Evolutionary conservation across 2,888 invertebrate species (phyloP).

Genomic region (Nudaria mundana): DNA sequence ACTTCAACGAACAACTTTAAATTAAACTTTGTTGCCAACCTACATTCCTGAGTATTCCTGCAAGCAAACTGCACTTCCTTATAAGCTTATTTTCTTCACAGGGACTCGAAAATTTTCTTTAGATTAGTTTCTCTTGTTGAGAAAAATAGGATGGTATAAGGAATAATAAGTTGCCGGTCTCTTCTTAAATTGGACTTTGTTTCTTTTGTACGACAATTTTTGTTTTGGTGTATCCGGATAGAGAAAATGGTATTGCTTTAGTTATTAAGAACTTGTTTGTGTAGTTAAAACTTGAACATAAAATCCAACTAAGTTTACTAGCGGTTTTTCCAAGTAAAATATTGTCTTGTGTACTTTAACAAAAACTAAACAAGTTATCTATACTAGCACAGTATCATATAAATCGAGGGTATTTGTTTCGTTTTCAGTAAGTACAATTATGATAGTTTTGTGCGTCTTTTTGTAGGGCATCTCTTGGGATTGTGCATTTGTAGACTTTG

Average conservation of each 20-base stretch:
- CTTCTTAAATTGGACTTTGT: slow-evolving; percentile 68
- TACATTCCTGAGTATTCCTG: slow-evolving; percentile 65
- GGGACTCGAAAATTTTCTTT: slow-evolving; percentile 79
- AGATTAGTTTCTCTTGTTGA: slow-evolving; percentile 80
- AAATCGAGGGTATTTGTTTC: no score
- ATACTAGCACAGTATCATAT: slow-evolving; percentile 19
- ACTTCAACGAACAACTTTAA: slow-evolving; percentile 71
- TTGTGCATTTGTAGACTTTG: no score
- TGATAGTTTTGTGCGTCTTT: no score
- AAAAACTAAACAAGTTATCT: slow-evolving; percentile 20
- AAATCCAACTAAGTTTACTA: slow-evolving; percentile 35
- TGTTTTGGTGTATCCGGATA: slow-evolving; percentile 38
- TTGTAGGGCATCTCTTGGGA: no score
- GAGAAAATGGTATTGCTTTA: slow-evolving; percentile 46
- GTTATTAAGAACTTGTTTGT: slow-evolving; percentile 52
- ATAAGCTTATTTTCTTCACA: slow-evolving; percentile 77
- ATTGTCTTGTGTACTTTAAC: slow-evolving; percentile 23
- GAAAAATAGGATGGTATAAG: slow-evolving; percentile 71
- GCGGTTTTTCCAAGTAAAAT: slow-evolving; percentile 23
- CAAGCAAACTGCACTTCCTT: slow-evolving; percentile 76
- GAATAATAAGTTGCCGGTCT: slow-evolving; percentile 74
- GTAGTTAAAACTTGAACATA: slow-evolving; percentile 51
- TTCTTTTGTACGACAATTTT: slow-evolving; percentile 57
- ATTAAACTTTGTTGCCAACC: slow-evolving; percentile 73
- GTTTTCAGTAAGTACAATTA: no score